A percentile compares a stretch with the other conserved stretches of the same genome.
Evolutionary conservation across 1,140 invertebrate species (phyloP).

Genomic region (Lordiphosa mommai): DNA sequence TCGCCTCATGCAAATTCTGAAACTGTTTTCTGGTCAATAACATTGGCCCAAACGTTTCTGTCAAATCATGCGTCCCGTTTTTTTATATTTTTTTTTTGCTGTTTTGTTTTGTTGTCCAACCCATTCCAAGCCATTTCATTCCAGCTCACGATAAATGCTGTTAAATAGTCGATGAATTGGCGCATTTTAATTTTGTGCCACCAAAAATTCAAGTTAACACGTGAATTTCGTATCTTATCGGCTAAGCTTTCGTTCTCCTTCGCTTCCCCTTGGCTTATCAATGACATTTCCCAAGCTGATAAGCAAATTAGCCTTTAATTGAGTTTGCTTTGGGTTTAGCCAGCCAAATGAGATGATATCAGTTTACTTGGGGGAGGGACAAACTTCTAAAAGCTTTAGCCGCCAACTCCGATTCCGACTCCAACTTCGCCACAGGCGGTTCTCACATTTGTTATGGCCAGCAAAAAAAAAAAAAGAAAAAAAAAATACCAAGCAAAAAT

Average conservation of each 20-base stretch:
- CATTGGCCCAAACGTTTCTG: conserved; percentile 28
- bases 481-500: neutral
- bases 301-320: conserved; percentile 70
- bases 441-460: conserved; percentile 71
- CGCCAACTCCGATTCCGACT: conserved; percentile 31
- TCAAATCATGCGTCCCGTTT: conserved; percentile 28
- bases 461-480: conserved; percentile 7
- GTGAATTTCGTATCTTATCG: conserved; percentile 31
- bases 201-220: conserved; percentile 5
- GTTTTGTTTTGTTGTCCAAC: neutral
- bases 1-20: conserved; percentile 20
- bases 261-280: conserved; percentile 28
- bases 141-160: conserved; percentile 51
- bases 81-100: neutral
- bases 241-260: neutral
- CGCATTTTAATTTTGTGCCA: conserved; percentile 8
- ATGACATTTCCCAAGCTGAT: conserved; percentile 44
- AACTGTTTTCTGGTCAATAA: conserved; percentile 33
- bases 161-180: conserved; percentile 61
- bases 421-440: conserved; percentile 48
- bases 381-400: conserved; percentile 55
- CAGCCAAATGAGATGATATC: neutral
- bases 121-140: conserved; percentile 20
- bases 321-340: conserved; percentile 4
- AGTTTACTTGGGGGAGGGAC: neutral